phyloP scores from a whole-genome alignment of 2,888 invertebrate species.

The Tetramorium bicarinatum region DNA sequence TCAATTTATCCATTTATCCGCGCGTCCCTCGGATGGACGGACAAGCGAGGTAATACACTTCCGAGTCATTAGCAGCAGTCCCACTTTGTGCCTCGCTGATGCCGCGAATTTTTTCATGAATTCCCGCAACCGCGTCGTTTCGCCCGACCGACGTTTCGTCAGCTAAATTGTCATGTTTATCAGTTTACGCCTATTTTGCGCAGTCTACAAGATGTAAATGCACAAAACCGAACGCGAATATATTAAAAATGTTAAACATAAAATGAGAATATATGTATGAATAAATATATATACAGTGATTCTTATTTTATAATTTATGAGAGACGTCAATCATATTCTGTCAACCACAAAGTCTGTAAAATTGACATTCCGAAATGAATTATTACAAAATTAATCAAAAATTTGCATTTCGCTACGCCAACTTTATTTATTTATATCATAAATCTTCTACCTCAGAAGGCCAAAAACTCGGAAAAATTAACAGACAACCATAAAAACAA shows the following conservation, averaged over 20 bases:
- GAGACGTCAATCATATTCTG: background rate
- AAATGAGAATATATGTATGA: background rate
- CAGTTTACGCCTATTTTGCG: background rate
- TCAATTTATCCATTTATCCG: constrained; percentile 43
- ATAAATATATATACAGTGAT: background rate
- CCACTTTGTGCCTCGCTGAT: constrained; percentile 50
- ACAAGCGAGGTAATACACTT: constrained; percentile 62
- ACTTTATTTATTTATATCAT: too few relatives aligned
- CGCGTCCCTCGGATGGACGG: constrained; percentile 7
- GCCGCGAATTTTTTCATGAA: constrained; percentile 69
- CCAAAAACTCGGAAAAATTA: background rate
- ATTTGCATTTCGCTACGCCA: too few relatives aligned
- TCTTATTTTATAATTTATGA: background rate
- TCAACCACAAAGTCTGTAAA: too few relatives aligned
- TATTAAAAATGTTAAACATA: background rate
- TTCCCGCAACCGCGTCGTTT: constrained; percentile 44
- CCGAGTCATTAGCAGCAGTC: constrained; percentile 64
- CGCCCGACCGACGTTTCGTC: background rate
- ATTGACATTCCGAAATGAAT: too few relatives aligned
- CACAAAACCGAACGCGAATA: background rate
- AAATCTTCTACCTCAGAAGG: too few relatives aligned
- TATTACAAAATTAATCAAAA: too few relatives aligned
- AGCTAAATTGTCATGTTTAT: constrained; percentile 36
- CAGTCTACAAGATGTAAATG: background rate
- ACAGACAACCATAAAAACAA: background rate